A percentile compares a stretch with the other conserved stretches of the same genome.
These are phyloP conservation scores for Labeo calbasu DNA, from an alignment of 2,797 vertebrate genomes.

Conservation along the genomic window DNA sequence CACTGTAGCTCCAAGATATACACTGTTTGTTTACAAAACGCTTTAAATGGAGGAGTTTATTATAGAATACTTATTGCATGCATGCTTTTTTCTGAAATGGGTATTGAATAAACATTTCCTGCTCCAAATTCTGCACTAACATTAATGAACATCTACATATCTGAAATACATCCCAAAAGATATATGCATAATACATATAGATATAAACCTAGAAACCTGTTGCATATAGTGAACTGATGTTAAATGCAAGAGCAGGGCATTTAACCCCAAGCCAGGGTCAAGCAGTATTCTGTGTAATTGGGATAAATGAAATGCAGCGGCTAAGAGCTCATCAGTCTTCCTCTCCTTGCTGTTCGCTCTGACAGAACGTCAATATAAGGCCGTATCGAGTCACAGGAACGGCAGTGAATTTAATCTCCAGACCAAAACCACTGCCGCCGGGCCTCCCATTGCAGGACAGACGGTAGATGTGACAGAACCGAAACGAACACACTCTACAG, in stretches of 20 bases:
- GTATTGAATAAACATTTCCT: background rate
- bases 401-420: conserved; percentile 22
- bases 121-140: background rate
- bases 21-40: background rate
- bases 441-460: background rate
- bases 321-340: conserved; percentile 13
- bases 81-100: background rate
- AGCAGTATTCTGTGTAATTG: conserved; percentile 8
- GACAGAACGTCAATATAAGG: conserved; percentile 22
- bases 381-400: background rate
- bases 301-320: conserved; percentile 27
- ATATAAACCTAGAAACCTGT: background rate
- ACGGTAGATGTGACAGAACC: background rate
- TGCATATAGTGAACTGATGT: background rate
- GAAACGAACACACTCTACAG: background rate
- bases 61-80: background rate
- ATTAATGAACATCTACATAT: background rate
- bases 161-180: background rate
- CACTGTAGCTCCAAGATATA: background rate
- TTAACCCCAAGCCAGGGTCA: background rate
- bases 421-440: background rate
- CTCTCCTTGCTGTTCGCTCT: background rate
- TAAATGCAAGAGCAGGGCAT: background rate
- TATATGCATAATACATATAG: background rate
- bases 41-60: background rate